Base-by-base conservation (phyloP, 2,797 vertebrate genomes). In the Rhinogobio ventralis region DNA sequence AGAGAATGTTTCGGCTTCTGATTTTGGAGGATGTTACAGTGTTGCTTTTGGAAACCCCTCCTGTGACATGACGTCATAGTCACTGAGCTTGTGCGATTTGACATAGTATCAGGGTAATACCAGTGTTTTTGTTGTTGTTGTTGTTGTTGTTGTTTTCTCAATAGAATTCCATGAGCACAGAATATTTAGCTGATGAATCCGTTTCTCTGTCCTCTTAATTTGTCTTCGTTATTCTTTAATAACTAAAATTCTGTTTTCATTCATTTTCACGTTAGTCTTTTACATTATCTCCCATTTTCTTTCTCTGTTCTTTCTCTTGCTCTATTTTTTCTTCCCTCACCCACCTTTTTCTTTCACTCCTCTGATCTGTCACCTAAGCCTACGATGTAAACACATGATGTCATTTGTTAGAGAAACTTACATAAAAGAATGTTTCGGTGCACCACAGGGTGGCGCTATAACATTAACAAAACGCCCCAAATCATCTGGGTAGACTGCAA, bases 311-410 rank as follows among this genome's bases (percentile, higher is more conserved):
- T 46, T 6, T 20, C n/a, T 11, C 30, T 25, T 6, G n/a, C 36
- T 77, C 55, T 64, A 14, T 51, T 36, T 64, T 51, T 20, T 69
- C 68, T 68, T 85, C 33, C 60, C 19, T 81, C 45, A 2, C 69
- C 73, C 62, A 57, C 28, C 25, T 53, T 71, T 73, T 73, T 72
- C 83, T 64, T 71, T 79, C 81, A 62, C 71, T 79, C 62, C 30
- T 72, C 78, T 64, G 60, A 57, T 79, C 72, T 74, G 66, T 55
- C 76, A 53, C 57, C 76, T 79, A 46, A 72, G 28, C 76, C 53
- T 49, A 85, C 46, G n/a, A 69, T 67, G 76, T 87, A 86, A 90
- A 88, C 87, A 90, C 79, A 85, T 71, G 64, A 85, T 86, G 77
- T 84, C 79, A 81, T 88, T 90, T 89, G 85, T 87, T 84, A 77